Evolutionary conservation across 2,888 invertebrate genomes (phyloP).

Genomic region (Polyploca ridens): DNA sequence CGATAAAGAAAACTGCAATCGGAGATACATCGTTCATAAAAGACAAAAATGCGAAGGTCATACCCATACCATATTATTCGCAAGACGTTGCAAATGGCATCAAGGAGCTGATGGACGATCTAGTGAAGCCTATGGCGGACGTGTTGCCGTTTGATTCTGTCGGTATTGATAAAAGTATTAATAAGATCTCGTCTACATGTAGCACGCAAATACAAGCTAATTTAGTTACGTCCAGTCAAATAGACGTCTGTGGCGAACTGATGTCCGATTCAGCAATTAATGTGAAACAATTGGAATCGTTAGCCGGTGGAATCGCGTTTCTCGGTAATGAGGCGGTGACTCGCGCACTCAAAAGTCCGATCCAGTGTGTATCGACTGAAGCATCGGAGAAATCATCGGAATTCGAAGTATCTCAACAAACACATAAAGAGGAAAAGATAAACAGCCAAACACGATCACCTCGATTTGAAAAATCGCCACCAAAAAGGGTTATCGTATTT

Average conservation of each 20-base stretch:
- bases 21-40: slow-evolving; percentile 56
- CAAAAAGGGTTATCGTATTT: slow-evolving; percentile 53
- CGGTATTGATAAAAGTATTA: slow-evolving; percentile 21
- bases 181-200: slow-evolving; percentile 43
- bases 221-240: slow-evolving; percentile 65
- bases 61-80: slow-evolving; percentile 69
- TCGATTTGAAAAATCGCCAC: background rate
- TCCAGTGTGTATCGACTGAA: slow-evolving; percentile 18
- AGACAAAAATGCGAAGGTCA: slow-evolving; percentile 59
- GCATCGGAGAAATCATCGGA: slow-evolving; percentile 23
- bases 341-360: slow-evolving; percentile 25
- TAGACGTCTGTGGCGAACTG: slow-evolving; percentile 54
- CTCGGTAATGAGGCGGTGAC: slow-evolving; percentile 24
- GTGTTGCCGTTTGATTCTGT: slow-evolving; percentile 46
- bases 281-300: slow-evolving; percentile 21
- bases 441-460: background rate
- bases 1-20: slow-evolving; percentile 62
- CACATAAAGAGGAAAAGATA: background rate
- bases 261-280: slow-evolving; percentile 39
- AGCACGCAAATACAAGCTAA: slow-evolving; percentile 69
- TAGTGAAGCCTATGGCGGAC: slow-evolving; percentile 68
- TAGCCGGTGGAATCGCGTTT: slow-evolving; percentile 21
- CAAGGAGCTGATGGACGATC: slow-evolving; percentile 69
- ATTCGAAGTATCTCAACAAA: slow-evolving; percentile 15
- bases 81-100: slow-evolving; percentile 63